These are phyloP conservation scores for Muscicapa striata DNA, from an alignment of 2,797 vertebrate genomes.

Conservation along the genomic window DNA sequence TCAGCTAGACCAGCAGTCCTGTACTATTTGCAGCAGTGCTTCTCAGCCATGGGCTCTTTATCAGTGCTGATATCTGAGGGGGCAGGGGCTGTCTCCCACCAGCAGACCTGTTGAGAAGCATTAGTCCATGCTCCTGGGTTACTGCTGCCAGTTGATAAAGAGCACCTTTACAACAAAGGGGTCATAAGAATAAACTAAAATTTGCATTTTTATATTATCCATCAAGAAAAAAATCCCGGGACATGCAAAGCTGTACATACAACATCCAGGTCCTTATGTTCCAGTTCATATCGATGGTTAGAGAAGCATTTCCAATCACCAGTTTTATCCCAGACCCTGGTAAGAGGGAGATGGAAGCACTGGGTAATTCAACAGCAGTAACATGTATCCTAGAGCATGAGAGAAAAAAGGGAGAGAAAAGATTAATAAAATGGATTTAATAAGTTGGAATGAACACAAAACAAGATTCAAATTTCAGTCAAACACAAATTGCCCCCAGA, in stretches of 20 bases:
- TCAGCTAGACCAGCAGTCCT: not conserved
- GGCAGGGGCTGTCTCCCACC: not conserved
- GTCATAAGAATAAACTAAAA: not conserved
- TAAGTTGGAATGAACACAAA: not conserved
- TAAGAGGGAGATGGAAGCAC: conserved; percentile 63
- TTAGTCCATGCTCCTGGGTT: not conserved
- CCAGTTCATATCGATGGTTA: conserved; percentile 63
- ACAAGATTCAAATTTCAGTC: not conserved
- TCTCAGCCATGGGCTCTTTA: not conserved
- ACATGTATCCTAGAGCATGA: conserved; percentile 67
- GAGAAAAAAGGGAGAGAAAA: not conserved
- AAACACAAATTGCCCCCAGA: not conserved
- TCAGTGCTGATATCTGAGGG: not conserved
- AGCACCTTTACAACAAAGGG: not conserved
- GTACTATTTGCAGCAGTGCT: not conserved
- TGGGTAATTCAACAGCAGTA: conserved; percentile 69
- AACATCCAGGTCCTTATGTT: conserved; percentile 70
- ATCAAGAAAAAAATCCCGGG: not conserved
- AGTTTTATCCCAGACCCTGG: conserved; percentile 67
- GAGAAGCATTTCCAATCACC: conserved; percentile 64
- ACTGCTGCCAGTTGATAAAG: not conserved
- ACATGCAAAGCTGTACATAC: conserved; percentile 50
- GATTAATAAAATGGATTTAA: not conserved
- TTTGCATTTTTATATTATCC: not conserved
- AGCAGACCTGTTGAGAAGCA: not conserved